Conservation (phyloP, 2,888 invertebrate genomes). For the Melanostoma mellinum region DNA sequence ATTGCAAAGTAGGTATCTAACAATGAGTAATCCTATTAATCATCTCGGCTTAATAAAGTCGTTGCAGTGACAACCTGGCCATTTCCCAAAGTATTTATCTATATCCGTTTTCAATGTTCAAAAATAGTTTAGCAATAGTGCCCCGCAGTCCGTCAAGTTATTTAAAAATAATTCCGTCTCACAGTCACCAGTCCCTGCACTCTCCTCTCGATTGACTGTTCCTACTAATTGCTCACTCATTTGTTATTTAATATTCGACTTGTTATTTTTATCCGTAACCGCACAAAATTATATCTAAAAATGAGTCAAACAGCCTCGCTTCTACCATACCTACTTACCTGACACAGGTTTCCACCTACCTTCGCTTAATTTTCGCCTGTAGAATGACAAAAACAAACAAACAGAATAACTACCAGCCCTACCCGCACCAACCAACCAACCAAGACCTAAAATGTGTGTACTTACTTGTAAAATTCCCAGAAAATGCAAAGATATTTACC, state of each 20-base stretch:
- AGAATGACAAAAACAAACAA: conserved; percentile 36
- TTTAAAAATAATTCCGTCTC: too few relatives aligned
- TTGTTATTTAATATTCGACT: conserved; percentile 64
- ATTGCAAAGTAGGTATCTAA: too few relatives aligned
- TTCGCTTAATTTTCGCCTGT: conserved; percentile 26
- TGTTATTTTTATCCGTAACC: conserved; percentile 62
- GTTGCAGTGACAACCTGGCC: too few relatives aligned
- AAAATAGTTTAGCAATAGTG: too few relatives aligned
- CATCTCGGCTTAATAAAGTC: too few relatives aligned
- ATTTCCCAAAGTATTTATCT: too few relatives aligned
- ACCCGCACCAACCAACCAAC: not conserved
- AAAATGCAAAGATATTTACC: conserved; percentile 59
- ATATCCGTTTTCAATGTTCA: too few relatives aligned
- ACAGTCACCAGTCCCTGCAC: not conserved
- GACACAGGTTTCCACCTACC: conserved; percentile 28
- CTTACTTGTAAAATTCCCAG: conserved; percentile 35
- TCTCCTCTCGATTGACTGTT: conserved; percentile 28
- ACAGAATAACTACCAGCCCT: not conserved
- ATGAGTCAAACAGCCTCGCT: conserved; percentile 55
- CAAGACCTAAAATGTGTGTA: not conserved
- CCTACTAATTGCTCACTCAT: conserved; percentile 65
- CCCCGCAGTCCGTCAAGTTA: too few relatives aligned
- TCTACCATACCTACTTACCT: conserved; percentile 16
- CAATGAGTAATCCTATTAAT: too few relatives aligned
- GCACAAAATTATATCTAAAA: conserved; percentile 57